Conservation (phyloP, 2,888 invertebrate species). For the Lithosia quadra region DNA sequence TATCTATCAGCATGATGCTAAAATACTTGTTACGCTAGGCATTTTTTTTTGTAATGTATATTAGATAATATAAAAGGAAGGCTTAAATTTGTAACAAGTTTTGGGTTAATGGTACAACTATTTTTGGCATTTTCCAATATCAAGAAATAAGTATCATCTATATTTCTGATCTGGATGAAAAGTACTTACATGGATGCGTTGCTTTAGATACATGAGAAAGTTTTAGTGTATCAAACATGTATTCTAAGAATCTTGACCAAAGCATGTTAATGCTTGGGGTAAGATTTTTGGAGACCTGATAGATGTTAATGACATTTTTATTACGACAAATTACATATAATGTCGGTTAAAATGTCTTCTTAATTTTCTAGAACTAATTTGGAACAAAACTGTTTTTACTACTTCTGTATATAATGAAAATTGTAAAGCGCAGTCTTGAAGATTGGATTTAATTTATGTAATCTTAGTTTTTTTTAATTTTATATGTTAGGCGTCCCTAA, state of each 20-base stretch:
- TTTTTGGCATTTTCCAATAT: conserved; percentile 20
- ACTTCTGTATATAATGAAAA: conserved; percentile 38
- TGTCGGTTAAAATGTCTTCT: conserved; percentile 18
- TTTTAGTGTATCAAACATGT: conserved; percentile 38
- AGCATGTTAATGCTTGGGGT: conserved; percentile 23
- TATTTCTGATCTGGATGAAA: conserved; percentile 8
- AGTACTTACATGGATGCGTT: conserved; percentile 24
- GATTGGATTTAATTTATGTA: conserved; percentile 39
- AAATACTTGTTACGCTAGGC: conserved; percentile 29
- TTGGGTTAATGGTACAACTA: conserved; percentile 16
- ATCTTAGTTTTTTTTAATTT: conserved; percentile 44
- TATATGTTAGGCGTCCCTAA: conserved; percentile 32
- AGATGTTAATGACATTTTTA: conserved; percentile 24
- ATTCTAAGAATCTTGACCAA: conserved; percentile 14
- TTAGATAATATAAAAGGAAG: conserved; percentile 22
- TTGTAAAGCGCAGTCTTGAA: conserved; percentile 37
- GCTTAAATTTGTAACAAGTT: conserved; percentile 25
- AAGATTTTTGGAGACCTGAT: conserved; percentile 28
- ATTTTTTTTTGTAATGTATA: conserved; percentile 18
- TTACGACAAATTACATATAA: not conserved
- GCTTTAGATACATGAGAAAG: conserved; percentile 33
- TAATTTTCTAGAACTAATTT: conserved; percentile 23
- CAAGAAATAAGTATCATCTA: conserved; percentile 18
- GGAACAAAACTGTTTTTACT: conserved; percentile 39
- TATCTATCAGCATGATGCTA: conserved; percentile 34